phyloP scores from a whole-genome alignment of 30 jellyfish, hydroid and myxozoan genomes.

The Turritopsis dohrnii region DNA sequence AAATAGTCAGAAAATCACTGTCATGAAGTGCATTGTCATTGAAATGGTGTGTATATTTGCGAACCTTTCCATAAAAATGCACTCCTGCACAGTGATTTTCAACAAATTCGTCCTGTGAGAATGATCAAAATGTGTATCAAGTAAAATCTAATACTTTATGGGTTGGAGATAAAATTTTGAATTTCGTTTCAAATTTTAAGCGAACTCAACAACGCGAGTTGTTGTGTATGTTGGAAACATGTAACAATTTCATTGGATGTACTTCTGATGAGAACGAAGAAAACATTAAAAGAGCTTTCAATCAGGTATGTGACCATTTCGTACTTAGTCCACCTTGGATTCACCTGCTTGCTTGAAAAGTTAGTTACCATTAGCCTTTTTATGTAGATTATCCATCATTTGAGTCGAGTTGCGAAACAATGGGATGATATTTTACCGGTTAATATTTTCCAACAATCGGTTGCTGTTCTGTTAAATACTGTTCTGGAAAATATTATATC shows the following conservation, averaged over 20 bases:
- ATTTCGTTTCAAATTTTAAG: too few relatives aligned
- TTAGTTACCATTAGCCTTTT: neutral
- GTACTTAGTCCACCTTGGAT: too few relatives aligned
- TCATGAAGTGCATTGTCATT: too few relatives aligned
- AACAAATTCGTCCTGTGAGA: too few relatives aligned
- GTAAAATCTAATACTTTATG: too few relatives aligned
- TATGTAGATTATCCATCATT: slow-evolving; percentile 64
- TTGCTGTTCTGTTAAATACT: slow-evolving; percentile 58
- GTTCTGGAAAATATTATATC: slow-evolving; percentile 63
- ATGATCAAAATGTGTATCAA: too few relatives aligned
- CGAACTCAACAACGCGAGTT: slow-evolving; percentile 58
- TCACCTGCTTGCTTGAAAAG: neutral
- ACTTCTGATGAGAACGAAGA: slow-evolving; percentile 43
- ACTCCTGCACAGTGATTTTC: too few relatives aligned
- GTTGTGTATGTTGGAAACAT: slow-evolving; percentile 46
- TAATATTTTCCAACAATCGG: slow-evolving; percentile 56
- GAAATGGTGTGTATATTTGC: too few relatives aligned
- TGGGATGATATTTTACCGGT: slow-evolving; percentile 88
- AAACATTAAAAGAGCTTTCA: slow-evolving; percentile 60
- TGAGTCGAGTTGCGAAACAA: slow-evolving; percentile 68
- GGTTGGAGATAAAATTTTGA: too few relatives aligned
- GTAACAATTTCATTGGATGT: slow-evolving; percentile 56
- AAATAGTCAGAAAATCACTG: too few relatives aligned
- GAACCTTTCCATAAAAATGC: too few relatives aligned
- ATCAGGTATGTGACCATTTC: slow-evolving; percentile 55